These are phyloP conservation scores for Acronicta alni DNA, from an alignment of 2,888 invertebrate species.

Conservation along the genomic window DNA sequence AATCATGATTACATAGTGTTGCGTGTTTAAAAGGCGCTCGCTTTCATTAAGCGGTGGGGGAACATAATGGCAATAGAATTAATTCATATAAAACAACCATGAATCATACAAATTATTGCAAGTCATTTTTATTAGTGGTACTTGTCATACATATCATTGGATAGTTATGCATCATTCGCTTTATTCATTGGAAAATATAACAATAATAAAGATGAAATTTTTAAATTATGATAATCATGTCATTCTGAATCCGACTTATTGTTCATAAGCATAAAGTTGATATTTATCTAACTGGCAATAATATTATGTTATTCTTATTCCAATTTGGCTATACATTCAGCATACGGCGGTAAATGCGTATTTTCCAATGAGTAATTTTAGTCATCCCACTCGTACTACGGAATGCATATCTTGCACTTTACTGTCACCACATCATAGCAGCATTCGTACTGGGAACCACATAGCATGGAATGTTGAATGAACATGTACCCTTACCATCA, in stretches of 20 bases:
- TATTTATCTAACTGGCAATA: too few relatives aligned
- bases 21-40: slow-evolving; percentile 6
- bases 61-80: slow-evolving; percentile 10
- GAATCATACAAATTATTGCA: slow-evolving; percentile 47
- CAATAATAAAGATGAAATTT: neutral
- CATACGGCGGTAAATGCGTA: slow-evolving; percentile 7
- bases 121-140: slow-evolving; percentile 59
- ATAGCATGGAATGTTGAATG: slow-evolving; percentile 84
- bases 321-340: too few relatives aligned
- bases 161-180: slow-evolving; percentile 67
- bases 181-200: slow-evolving; percentile 69
- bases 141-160: slow-evolving; percentile 68
- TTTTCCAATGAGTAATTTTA: slow-evolving; percentile 67
- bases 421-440: slow-evolving; percentile 73
- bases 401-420: slow-evolving; percentile 78
- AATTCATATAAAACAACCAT: slow-evolving; percentile 19
- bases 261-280: too few relatives aligned
- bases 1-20: too few relatives aligned
- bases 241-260: too few relatives aligned
- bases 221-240: too few relatives aligned
- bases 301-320: too few relatives aligned
- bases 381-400: slow-evolving; percentile 62
- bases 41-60: slow-evolving; percentile 12
- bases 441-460: slow-evolving; percentile 71
- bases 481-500: slow-evolving; percentile 52